Base-by-base conservation (phyloP, 2,797 vertebrate genomes). In the Acanthornis magna region DNA sequence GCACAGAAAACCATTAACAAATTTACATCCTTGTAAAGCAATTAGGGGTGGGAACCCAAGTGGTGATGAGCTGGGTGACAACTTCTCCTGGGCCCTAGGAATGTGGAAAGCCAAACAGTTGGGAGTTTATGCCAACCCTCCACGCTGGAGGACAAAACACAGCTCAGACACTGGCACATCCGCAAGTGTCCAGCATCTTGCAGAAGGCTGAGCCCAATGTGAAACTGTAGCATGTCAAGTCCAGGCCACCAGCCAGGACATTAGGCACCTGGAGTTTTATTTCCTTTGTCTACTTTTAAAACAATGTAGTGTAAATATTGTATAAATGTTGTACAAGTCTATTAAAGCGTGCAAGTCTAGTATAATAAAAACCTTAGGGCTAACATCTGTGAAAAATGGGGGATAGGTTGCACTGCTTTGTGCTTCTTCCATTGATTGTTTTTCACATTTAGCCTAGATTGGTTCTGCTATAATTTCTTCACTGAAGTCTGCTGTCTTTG, bases 401-500 rank as follows among this genome's bases (percentile, higher is more conserved):
- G 18, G 26, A 6, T 72, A n/a, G 11, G 38, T 45, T 72, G 29
- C 51, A 16, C 47, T 82, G 11, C 5, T 63, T 85, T 79, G 75
- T 8, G n/a, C 18, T 82, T 79, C 20, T n/a, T 73, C 11, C 4
- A 22, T 7, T 83, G 65, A n/a, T 51, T 43, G 6, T 68, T 88
- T 45, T 36, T 42, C 22, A 25, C 63, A 40, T 48, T 88, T 73
- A 50, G 4, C 45, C 25, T 32, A 51, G 15, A 21, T 55, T 73
- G 38, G 0, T 74, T 88, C 78, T 80, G 30, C 11, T 36, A 6
- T 32, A 71, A 30, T 73, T 76, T 86, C 10, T 53, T 76, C 30
- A 67, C 30, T 5, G 2, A 66, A 51, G 3, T 43, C 36, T 4
- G 0, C n/a, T 26, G 8, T 34, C 10, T n/a, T 83, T 3, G 1